Evolutionary conservation across 2,113 vertebrate species (phyloP).

Genomic region (Ploceus nigricollis): DNA sequence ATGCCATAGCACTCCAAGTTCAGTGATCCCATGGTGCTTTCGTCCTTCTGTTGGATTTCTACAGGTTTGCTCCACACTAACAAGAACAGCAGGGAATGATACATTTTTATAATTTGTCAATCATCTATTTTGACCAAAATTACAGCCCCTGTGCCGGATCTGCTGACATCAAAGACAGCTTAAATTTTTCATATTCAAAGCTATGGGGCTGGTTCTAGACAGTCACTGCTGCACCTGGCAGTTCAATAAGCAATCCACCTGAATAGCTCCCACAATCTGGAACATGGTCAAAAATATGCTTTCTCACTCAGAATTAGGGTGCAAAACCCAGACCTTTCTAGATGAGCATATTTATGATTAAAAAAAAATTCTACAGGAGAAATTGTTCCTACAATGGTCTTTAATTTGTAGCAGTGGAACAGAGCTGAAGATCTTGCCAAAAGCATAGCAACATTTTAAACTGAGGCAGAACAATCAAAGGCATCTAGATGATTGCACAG

Average conservation of each 20-base stretch:
- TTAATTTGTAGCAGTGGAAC: not conserved
- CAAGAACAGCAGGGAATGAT: not conserved
- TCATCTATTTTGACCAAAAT: not conserved
- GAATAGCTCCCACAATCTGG: not conserved
- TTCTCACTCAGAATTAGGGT: not conserved
- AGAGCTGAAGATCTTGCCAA: not conserved
- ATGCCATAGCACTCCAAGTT: not conserved
- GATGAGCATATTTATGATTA: not conserved
- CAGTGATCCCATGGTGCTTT: not conserved
- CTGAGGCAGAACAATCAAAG: not conserved
- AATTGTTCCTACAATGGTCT: not conserved
- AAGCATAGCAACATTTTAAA: not conserved
- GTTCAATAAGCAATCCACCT: not conserved
- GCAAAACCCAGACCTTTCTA: not conserved
- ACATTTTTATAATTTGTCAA: not conserved
- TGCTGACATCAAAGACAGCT: not conserved
- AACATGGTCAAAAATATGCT: not conserved
- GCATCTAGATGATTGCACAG: not conserved
- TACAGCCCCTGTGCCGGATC: not conserved
- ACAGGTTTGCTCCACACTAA: not conserved
- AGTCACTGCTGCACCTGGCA: not conserved
- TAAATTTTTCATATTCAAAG: not conserved
- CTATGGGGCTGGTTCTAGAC: not conserved
- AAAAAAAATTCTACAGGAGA: not conserved
- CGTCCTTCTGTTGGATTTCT: not conserved